Base-by-base conservation (phyloP, 2,113 vertebrate species). In the Acanthochromis polyacanthus region DNA sequence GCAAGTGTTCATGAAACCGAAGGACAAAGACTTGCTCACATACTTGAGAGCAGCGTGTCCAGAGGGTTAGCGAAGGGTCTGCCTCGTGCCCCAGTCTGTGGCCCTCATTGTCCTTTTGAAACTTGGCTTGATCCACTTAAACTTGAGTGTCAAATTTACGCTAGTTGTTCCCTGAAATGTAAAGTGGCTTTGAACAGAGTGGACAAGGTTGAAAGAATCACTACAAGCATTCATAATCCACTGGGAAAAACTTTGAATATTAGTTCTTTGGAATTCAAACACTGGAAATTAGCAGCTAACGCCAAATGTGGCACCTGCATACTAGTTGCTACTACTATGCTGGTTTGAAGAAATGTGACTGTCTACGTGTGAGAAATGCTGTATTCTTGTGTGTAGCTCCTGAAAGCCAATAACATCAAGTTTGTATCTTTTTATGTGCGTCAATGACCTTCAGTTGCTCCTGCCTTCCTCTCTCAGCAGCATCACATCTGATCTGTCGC, bases 11-110 rank as follows among this genome's bases (percentile, higher is more conserved):
- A 62, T 12, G 68, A 75, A 74, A 62, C 30, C 6, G 6, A 52
- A 57, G 23, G 66, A 76, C 64, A 83, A 81, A 82, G 38, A 70
- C 5, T n/a, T 30, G 25, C 62, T 64, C n/a, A 28, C 63, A 56
- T 17, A n/a, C 48, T 56, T 16, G 9, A 60, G 52, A 30, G 60
- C 72, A 64, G 62, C 20, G 16, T 40, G 1, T 74, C 22, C 8
- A 64, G 70, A 46, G 3, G 1, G 50, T 82, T 72, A 10, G 63
- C 52, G 72, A 59, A 84, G 12, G 53, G 43, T 40, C 60, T 50
- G 40, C 73, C 70, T 79, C 79, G 70, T 80, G 60, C 46, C 16
- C 32, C 8, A 55, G 15, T 74, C 53, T 60, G 69, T 52, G 38
- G 46, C 28, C 11, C 1, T 59, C 23, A 48, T 63, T 78, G 73